Evolutionary conservation across 1,140 invertebrate genomes (phyloP).

Genomic region (Drosophila rhopaloa): DNA sequence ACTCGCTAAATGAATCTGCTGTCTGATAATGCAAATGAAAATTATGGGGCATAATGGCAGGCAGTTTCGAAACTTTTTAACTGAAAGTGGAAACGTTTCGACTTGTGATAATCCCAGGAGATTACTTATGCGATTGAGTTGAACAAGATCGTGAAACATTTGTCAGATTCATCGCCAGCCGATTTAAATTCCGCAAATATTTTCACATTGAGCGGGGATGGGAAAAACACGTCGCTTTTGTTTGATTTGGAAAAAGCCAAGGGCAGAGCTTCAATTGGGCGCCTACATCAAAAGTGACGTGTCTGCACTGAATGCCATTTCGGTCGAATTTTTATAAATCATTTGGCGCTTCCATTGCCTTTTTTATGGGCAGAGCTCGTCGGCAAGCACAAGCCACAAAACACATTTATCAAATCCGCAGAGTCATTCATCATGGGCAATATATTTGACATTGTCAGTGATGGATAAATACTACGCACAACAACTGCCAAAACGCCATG

Average conservation of each 20-base stretch:
- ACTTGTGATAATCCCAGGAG: conserved; percentile 18
- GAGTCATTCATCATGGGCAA: conserved; percentile 82
- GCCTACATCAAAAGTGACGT: conserved; percentile 63
- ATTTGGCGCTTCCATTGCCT: conserved; percentile 66
- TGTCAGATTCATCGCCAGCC: conserved; percentile 37
- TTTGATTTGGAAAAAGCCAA: conserved; percentile 60
- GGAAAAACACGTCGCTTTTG: conserved; percentile 37
- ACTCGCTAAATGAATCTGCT: conserved; percentile 22
- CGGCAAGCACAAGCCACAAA: conserved; percentile 73
- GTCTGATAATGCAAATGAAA: conserved; percentile 36
- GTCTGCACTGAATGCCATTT: conserved; percentile 70
- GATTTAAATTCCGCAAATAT: conserved; percentile 48
- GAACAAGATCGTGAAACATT: conserved; percentile 41
- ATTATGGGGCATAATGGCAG: conserved; percentile 14
- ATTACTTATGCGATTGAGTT: conserved; percentile 39
- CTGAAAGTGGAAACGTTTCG: neutral
- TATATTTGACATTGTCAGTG: conserved; percentile 83
- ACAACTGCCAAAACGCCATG: conserved; percentile 38
- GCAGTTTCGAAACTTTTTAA: conserved; percentile 7
- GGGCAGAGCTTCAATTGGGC: conserved; percentile 45
- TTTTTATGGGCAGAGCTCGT: conserved; percentile 43
- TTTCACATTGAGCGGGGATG: conserved; percentile 4
- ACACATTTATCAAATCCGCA: conserved; percentile 82
- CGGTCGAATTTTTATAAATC: conserved; percentile 78
- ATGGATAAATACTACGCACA: conserved; percentile 79